Evolutionary conservation across 2,113 vertebrate species (phyloP), one percentile per base, ranked within the genome.

Genomic region (Grammomys dolichurus): DNA sequence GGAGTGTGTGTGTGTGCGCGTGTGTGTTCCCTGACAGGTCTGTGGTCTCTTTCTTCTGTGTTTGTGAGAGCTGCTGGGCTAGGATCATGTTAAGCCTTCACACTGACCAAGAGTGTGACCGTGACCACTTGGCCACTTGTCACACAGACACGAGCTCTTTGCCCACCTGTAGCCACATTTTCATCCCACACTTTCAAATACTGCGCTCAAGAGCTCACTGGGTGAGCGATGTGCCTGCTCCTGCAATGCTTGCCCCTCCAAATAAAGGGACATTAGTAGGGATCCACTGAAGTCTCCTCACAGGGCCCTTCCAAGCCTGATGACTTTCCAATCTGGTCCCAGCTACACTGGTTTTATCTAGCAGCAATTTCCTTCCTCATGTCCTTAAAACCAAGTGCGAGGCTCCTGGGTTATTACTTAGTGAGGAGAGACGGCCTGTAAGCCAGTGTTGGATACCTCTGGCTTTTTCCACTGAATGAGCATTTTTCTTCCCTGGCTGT

Each of bases 381-480:
- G 67, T 96, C 95, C 69, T 94, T 77, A 70, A 70, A 70, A 40
- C 16, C 69, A 76, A 96, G 43, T 51, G 60, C 91, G 46, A 93
- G 77, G 89, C 87, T 96, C 77, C 89, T 87, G 70, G 28, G 92
- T 88, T 96, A 75, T 84, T 91, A 26, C 89, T 95, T 75, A 43
- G 85, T 46, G 84, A 80, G 2, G 46, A 92, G 88, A 94, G 94
- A 43, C 69, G 48, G 91, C 89, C 82, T 36, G 7, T 43, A 70
- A 70, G 54, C 73, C 5, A 14, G 69, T 0, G 0, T 36, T n/a
- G 82, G 54, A 63, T 46, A 86, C 36, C 67, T 94, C 78, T 72
- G 73, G 7, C 54, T 48, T 89, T 95, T 95, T 89, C 95, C 11
- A 0, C 87, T 86, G 93, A 89, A 67, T 17, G 16, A 60, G 80